Base-by-base conservation (phyloP, 2,888 invertebrate genomes). In the Mactromeris polynyma region DNA sequence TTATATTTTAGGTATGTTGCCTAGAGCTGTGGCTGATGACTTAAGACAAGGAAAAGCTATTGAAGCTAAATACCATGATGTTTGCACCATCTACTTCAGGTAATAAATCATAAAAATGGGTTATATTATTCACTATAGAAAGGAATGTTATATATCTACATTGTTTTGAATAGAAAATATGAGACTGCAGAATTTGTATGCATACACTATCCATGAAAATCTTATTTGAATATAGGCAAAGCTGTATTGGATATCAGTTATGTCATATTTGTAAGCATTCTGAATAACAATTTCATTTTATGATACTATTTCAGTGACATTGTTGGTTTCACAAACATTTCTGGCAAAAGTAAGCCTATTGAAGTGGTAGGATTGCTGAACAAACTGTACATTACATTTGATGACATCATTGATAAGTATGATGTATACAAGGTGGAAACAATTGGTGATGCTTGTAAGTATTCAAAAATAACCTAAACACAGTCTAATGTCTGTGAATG, bases 351-450 rank as follows among this genome's bases (percentile, higher is more conserved):
- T 81, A 93, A 93, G 17, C 93, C 95, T 4, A 90, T 95, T 79
- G 86, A 95, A 81, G 94, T 95, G 19, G 95, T 95, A 0, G 91
- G 85, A 2, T 88, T 96, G 79, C 93, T 95, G 26, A 95, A 95
- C 89, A 94, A 94, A 26, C 93, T 95, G 11, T 95, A 95, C 90
- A 95, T 94, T 21, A 93, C 93, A 0, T 95, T 95, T 81, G 95
- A 95, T 91, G 91, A 91, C 40, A 93, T 95, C 86, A 95, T 95
- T 33, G 95, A 95, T 85, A 91, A 92, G 78, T 94, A 94, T 82
- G 93, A 95, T 87, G 95, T 95, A 7, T 95, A 95, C 83, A 95
- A 95, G 86, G 94, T 95, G n/a, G 95, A 95, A 88, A 95, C 95
- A 2, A 95, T 95, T 58, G 95, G 95, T 21, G 95, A 95, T 89